These are phyloP conservation scores for Pandemis heparana DNA, from an alignment of 2,888 invertebrate genomes.

Conservation along the genomic window DNA sequence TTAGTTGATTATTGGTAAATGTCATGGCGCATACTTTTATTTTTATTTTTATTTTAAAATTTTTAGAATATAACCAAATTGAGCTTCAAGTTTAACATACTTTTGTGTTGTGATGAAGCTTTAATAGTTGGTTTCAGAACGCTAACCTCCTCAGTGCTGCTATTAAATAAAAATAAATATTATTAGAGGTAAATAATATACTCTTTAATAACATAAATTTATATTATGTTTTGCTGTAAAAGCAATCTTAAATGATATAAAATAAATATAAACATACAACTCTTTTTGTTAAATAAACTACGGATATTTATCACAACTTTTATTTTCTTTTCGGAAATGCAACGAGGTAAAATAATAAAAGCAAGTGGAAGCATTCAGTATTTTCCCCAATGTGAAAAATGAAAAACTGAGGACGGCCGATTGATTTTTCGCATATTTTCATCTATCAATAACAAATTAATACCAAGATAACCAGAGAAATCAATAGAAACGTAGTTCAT, in stretches of 20 bases:
- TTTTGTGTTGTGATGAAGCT: not conserved
- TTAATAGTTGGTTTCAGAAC: conserved; percentile 9
- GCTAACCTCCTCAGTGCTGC: not conserved
- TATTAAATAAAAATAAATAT: conserved; percentile 5
- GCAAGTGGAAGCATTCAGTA: conserved; percentile 15
- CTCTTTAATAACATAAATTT: too few relatives aligned
- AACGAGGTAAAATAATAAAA: conserved; percentile 1
- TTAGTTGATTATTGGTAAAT: too few relatives aligned
- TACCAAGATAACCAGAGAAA: not conserved
- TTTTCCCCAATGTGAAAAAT: conserved; percentile 32
- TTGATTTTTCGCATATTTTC: conserved; percentile 38
- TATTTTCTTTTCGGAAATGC: not conserved
- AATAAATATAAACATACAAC: not conserved
- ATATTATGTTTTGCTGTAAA: not conserved
- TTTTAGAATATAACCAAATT: not conserved
- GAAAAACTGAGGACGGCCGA: conserved; percentile 1
- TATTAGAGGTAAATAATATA: too few relatives aligned
- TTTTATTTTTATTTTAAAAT: too few relatives aligned
- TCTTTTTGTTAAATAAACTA: too few relatives aligned
- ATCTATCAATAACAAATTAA: conserved; percentile 15
- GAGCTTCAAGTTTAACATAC: not conserved
- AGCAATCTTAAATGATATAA: not conserved
- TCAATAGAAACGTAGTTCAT: conserved; percentile 8
- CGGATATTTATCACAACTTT: not conserved
- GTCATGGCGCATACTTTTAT: too few relatives aligned